Evolutionary conservation across 2,888 invertebrate species (phyloP), one percentile per base, ranked within the genome.

Genomic region (Eristalis tenax): DNA sequence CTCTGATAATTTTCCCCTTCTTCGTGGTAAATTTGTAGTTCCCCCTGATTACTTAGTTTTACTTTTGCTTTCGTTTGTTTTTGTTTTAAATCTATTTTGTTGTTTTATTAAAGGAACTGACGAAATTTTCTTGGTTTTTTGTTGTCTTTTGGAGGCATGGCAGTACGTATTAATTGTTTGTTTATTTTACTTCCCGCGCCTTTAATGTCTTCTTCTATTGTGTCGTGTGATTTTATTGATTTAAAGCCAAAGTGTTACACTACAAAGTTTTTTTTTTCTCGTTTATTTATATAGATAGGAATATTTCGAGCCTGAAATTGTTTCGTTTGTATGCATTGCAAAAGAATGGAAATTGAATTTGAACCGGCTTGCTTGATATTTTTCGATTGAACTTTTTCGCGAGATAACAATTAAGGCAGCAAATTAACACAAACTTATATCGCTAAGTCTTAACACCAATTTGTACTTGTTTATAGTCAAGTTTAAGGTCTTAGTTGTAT

Each of bases 221-320:
- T 66, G 35, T 32, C 32, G 6, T 78, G 50, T 74, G 43, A 59
- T 18, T 84, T 65, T 26, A 66, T 56, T 66, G 43, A 56, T 77
- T 85, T 86, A 83, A 83, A 83, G 86, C 83, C 86, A 79, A 86
- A 79, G 59, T n/a, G n/a, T 71, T 68, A 70, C 75, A 22, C 83
- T 78, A 78, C 73, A 77, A 50, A 18, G 73, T 23, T 69, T 38
- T 73, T 65, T 82, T 76, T 75, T 28, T n/a, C 75, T 78, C 64
- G 26, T 76, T 66, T 81, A 22, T 66, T 73, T 78, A 57, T 78
- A 86, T 86, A 83, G 83, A 86, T 86, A 86, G 86, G 86, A 86
- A 86, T 86, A 65, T 78, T 74, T 83, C 83, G 70, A 83, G 86
- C 86, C 86, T 86, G 86, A 86, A 86, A 83, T 86, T 83, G 86